These are phyloP conservation scores for Hetaerina americana DNA, from an alignment of 1,140 invertebrate species.

Conservation along the genomic window DNA sequence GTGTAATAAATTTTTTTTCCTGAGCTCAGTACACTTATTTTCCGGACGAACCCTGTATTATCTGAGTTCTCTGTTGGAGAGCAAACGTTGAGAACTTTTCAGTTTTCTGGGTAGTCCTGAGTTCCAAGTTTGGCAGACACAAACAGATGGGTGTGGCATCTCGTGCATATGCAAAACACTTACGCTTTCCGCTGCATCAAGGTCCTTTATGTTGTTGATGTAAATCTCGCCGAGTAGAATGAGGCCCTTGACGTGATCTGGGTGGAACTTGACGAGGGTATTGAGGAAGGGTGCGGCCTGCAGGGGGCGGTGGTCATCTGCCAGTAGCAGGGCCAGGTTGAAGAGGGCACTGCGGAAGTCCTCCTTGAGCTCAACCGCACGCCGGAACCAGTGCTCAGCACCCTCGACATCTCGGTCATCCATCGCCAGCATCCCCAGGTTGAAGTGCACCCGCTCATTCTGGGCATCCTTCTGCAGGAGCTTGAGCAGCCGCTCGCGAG, in stretches of 20 bases:
- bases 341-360: conserved; percentile 88
- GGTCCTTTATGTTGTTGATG: conserved; percentile 88
- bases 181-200: conserved; percentile 82
- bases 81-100: too few species aligned
- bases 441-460: conserved; percentile 86
- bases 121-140: too few species aligned
- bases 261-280: conserved; percentile 80
- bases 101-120: too few species aligned
- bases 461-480: conserved; percentile 54
- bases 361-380: conserved; percentile 67
- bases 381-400: conserved; percentile 79
- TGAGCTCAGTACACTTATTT: too few species aligned
- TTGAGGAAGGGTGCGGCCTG: conserved; percentile 88
- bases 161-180: too few species aligned
- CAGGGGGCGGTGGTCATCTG: conserved; percentile 72
- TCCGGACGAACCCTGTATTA: too few species aligned
- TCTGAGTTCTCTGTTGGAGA: too few species aligned
- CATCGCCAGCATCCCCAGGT: conserved; percentile 92
- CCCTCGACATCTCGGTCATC: conserved; percentile 78
- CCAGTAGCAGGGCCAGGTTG: conserved; percentile 81
- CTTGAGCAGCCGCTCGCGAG: conserved; percentile 63
- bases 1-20: too few species aligned
- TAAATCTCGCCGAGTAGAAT: conserved; percentile 93
- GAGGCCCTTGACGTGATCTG: conserved; percentile 87
- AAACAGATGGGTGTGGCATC: too few species aligned